Base-by-base conservation (phyloP, 2,888 invertebrate genomes). In the Phlogophora meticulosa region DNA sequence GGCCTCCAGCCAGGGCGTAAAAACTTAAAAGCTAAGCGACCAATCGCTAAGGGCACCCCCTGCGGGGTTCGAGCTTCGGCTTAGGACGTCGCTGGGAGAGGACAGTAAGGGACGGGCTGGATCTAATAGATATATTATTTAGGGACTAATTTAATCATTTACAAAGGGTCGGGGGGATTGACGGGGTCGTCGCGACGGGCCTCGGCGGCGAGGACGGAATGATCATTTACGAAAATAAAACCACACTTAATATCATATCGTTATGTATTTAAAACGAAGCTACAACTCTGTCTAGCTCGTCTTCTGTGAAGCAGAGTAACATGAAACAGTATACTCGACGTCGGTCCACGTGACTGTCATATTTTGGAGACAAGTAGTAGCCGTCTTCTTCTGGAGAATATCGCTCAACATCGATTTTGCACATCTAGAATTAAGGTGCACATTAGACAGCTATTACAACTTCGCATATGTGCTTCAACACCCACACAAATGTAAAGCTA, bases 241-340 rank as follows among this genome's bases (percentile, higher is more conserved):
- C 48, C 32, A 52, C 10, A 20, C 3, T 7, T 53, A 48, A 3
- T 48, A 46, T 9, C 51, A 11, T 24, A 22, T 11, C 1, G 32
- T 42, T 28, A 4, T 67, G 45, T 38, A 69, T 75, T 81, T 76
- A 90, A 83, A 94, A 94, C 0, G 93, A 92, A 38, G 91, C 87
- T 1, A 91, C 90, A 17, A 92, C 90, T 73, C 93, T 89, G 48
- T 94, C 94, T 0, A 95, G 83, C 78, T 95, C 95, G 22, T 94
- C 94, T 74, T 93, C 93, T 0, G 93, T 94, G 64, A 94, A 95
- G 64, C 95, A 95, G 1, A 95, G 78, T 3, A 95, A 76, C 90
- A 95, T 90, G 45, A 94, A 84, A 72, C 95, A 95, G 80, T 89
- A 95, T 0, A 95, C 92, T 40, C 94, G 82, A 5, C 93, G 90